Conservation (phyloP, 2,797 vertebrate genomes). For the Rhinella marina region DNA sequence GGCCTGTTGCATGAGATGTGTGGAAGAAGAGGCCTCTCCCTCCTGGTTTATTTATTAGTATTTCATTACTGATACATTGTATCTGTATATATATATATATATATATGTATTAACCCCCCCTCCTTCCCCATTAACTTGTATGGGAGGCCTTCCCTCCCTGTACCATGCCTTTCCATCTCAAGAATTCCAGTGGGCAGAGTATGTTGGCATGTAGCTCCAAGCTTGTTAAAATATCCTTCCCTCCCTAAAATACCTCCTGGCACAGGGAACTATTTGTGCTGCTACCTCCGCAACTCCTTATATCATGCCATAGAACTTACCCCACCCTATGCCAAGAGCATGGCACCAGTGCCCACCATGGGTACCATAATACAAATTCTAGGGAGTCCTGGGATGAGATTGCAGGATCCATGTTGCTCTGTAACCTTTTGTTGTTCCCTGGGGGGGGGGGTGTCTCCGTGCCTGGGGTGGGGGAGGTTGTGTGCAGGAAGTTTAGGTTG, state of each 20-base stretch:
- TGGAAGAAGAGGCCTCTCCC: slow-evolving; percentile 46
- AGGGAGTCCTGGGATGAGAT: slow-evolving; percentile 11
- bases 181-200: slow-evolving; percentile 42
- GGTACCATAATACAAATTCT: neutral
- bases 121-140: neutral
- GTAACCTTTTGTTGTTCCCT: slow-evolving; percentile 26
- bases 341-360: slow-evolving; percentile 7
- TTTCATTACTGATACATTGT: slow-evolving; percentile 17
- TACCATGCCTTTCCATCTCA: neutral
- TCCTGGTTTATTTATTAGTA: slow-evolving; percentile 10
- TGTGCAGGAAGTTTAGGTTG: slow-evolving; percentile 24
- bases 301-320: neutral
- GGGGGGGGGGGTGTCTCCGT: neutral
- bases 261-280: slow-evolving; percentile 20
- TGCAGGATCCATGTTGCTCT: slow-evolving; percentile 13
- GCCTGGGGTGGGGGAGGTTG: slow-evolving; percentile 21
- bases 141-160: neutral
- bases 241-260: slow-evolving; percentile 40
- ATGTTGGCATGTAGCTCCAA: slow-evolving; percentile 11
- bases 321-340: neutral
- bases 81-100: neutral
- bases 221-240: slow-evolving; percentile 36
- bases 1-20: slow-evolving; percentile 57
- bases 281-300: slow-evolving; percentile 8
- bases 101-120: neutral